Conservation (phyloP, 2,888 invertebrate genomes). For the Cristatella mucedo region DNA sequence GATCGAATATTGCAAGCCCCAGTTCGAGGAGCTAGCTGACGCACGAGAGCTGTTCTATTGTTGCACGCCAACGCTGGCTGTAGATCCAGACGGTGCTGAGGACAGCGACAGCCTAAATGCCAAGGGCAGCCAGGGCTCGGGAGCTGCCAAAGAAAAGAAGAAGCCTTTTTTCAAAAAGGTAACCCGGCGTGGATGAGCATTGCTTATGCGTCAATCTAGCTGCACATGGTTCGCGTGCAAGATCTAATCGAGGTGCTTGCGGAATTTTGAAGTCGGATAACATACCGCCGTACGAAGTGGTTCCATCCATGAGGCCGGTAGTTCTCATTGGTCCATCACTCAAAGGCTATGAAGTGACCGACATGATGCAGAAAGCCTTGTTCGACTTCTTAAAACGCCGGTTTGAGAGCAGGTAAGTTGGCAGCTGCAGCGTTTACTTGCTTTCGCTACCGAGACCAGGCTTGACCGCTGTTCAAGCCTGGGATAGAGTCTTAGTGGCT, state of each 20-base stretch:
- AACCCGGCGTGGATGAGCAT: background rate
- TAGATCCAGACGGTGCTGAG: too few relatives aligned
- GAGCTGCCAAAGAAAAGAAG: conserved; percentile 77
- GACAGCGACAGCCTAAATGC: conserved; percentile 75
- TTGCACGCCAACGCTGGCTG: too few relatives aligned
- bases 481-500: too few relatives aligned
- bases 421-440: background rate
- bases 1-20: too few relatives aligned
- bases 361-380: conserved; percentile 99
- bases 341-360: conserved; percentile 98
- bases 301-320: conserved; percentile 98
- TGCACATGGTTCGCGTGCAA: too few relatives aligned
- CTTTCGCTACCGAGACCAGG: too few relatives aligned
- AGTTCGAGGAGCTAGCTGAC: too few relatives aligned
- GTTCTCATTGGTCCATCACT: conserved; percentile 95
- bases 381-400: conserved; percentile 97
- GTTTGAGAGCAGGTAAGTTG: conserved; percentile 81
- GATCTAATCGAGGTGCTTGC: too few relatives aligned
- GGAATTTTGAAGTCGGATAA: conserved; percentile 54
- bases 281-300: conserved; percentile 94
- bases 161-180: conserved; percentile 95
- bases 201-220: too few relatives aligned
- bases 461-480: too few relatives aligned
- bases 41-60: too few relatives aligned
- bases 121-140: conserved; percentile 42